These are phyloP conservation scores for Proteles cristata DNA, from an alignment of 2,113 vertebrate species.

Conservation along the genomic window DNA sequence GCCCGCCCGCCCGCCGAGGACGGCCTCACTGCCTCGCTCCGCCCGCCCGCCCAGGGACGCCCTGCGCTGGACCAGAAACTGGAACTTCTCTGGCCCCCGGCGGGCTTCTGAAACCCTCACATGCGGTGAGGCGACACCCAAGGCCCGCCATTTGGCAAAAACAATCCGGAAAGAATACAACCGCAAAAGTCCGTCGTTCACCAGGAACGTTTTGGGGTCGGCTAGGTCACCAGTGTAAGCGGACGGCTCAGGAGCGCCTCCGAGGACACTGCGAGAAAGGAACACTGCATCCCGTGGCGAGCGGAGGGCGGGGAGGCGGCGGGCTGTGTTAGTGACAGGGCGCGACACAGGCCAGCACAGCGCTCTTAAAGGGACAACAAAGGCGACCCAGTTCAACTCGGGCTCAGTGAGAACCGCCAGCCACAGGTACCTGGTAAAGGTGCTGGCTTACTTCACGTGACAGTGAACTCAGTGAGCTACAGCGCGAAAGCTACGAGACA, in stretches of 20 bases:
- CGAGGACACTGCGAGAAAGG: constrained; percentile 35
- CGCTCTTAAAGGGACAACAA: background rate
- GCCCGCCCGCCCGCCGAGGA: no score
- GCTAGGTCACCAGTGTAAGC: fast-evolving
- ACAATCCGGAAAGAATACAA: background rate
- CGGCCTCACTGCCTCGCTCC: fast-evolving
- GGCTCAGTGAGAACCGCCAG: constrained; percentile 83
- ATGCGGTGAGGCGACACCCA: fast-evolving
- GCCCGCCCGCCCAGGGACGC: no score
- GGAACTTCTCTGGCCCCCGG: background rate
- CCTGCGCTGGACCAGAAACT: background rate
- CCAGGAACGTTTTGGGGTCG: background rate
- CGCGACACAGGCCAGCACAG: background rate
- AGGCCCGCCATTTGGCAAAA: background rate
- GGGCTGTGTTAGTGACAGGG: constrained; percentile 40
- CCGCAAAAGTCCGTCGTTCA: fast-evolving
- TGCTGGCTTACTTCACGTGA: constrained; percentile 99
- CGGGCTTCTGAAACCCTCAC: background rate
- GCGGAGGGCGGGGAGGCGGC: constrained; percentile 21
- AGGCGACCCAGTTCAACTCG: constrained; percentile 50
- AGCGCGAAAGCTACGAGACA: constrained; percentile 96
- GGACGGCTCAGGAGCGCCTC: background rate
- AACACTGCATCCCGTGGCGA: constrained; percentile 65
- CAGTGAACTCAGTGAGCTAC: constrained; percentile 99
- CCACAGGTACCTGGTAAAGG: constrained; percentile 96